phyloP scores from a whole-genome alignment of 2,888 invertebrate genomes.

The Magallana nippona region DNA sequence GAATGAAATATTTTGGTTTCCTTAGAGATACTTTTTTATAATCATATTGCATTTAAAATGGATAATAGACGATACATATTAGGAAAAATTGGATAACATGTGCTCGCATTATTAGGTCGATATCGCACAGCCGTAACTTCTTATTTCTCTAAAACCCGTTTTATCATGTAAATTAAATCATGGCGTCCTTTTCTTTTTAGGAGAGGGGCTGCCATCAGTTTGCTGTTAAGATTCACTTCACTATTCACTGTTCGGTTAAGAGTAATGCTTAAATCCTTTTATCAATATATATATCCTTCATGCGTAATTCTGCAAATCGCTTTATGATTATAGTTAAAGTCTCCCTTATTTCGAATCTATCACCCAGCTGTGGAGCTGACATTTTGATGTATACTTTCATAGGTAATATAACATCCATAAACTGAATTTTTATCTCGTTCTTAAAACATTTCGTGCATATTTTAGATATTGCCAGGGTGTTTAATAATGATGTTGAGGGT shows the following conservation, averaged over 20 bases:
- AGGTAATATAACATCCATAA: slow-evolving; percentile 32
- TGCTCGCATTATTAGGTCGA: neutral
- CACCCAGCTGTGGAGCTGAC: slow-evolving; percentile 10
- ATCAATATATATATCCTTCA: neutral
- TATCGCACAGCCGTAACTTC: neutral
- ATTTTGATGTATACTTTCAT: slow-evolving; percentile 22
- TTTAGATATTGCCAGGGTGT: slow-evolving; percentile 20
- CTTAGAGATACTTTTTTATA: neutral
- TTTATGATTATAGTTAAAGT: slow-evolving; percentile 4
- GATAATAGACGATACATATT: neutral
- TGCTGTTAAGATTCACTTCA: neutral
- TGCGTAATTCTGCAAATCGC: slow-evolving; percentile 22
- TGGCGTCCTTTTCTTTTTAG: neutral
- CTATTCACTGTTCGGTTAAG: neutral
- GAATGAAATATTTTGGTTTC: slow-evolving; percentile 12
- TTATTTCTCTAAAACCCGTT: slow-evolving; percentile 13
- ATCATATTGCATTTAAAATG: neutral
- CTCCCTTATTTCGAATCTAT: slow-evolving; percentile 14
- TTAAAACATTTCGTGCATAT: slow-evolving; percentile 23
- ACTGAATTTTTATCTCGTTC: neutral
- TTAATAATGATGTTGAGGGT: neutral
- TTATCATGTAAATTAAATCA: slow-evolving; percentile 14
- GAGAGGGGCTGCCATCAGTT: neutral
- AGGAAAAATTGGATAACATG: neutral
- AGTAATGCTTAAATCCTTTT: neutral